Percentiles rank a stretch among this genome's conserved stretches.
phyloP scores from a whole-genome alignment of 2,797 vertebrate genomes.

The Carduelis carduelis region DNA sequence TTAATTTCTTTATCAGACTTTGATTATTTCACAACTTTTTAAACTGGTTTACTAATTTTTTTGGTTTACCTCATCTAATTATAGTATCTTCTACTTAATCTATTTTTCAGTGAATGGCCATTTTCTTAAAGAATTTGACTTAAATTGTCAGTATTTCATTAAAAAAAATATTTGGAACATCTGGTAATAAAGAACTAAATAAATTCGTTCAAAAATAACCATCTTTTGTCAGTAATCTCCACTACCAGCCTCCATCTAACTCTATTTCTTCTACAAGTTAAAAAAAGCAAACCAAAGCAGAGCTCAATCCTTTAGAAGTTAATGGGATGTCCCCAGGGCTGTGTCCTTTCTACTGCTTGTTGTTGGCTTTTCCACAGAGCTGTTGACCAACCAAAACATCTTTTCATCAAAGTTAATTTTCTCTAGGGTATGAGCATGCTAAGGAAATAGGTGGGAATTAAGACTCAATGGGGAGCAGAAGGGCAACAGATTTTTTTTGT shows the following conservation, averaged over 20 bases:
- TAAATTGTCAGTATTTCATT: not conserved
- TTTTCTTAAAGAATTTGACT: not conserved
- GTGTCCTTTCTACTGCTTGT: not conserved
- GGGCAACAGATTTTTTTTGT: not conserved
- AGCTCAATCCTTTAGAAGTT: not conserved
- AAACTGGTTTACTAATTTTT: not conserved
- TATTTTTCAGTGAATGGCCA: not conserved
- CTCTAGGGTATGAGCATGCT: not conserved
- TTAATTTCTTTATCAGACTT: not conserved
- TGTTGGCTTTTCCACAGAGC: not conserved
- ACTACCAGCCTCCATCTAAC: not conserved
- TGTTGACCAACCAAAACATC: not conserved
- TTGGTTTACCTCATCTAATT: not conserved
- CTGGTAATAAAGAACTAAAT: not conserved
- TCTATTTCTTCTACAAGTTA: not conserved
- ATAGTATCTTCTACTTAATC: not conserved
- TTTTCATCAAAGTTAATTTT: not conserved
- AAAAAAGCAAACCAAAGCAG: not conserved
- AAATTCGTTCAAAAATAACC: not conserved
- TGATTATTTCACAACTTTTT: not conserved
- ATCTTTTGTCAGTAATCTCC: not conserved
- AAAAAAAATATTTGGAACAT: not conserved
- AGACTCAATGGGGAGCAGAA: not conserved
- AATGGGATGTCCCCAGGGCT: not conserved
- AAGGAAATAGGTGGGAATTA: not conserved